These are phyloP conservation scores for Synanthedon myopaeformis DNA, from an alignment of 2,888 invertebrate genomes.

Conservation along the genomic window DNA sequence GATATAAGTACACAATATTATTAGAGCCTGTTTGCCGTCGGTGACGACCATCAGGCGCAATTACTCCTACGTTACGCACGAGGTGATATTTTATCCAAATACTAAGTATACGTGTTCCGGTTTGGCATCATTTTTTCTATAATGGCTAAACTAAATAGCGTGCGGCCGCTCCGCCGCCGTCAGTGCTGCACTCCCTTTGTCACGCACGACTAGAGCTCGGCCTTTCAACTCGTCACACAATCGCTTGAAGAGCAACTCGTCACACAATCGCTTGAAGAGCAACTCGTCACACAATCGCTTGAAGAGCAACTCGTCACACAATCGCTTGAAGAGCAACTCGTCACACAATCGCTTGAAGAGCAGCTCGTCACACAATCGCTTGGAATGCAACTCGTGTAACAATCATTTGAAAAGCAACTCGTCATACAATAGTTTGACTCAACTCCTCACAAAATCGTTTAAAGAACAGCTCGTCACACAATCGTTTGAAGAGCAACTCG, in stretches of 20 bases:
- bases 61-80: conserved; percentile 54
- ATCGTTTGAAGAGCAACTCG: too few species aligned
- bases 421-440: background rate
- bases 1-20: conserved; percentile 56
- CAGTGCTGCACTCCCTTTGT: conserved; percentile 17
- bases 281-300: conserved; percentile 3
- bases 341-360: too few species aligned
- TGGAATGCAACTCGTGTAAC: too few species aligned
- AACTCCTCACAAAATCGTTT: background rate
- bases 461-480: too few species aligned
- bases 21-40: conserved; percentile 27
- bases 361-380: too few species aligned
- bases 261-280: conserved; percentile 9
- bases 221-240: conserved; percentile 6
- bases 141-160: background rate
- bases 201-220: conserved; percentile 18
- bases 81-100: conserved; percentile 59
- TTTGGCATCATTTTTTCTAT: conserved; percentile 54
- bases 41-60: conserved; percentile 27
- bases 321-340: too few species aligned
- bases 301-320: too few species aligned
- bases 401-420: too few species aligned
- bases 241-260: conserved; percentile 6
- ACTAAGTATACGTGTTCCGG: conserved; percentile 60
- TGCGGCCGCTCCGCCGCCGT: conserved; percentile 14